Conservation (phyloP, 2,888 invertebrate genomes). For the Theretra japonica region DNA sequence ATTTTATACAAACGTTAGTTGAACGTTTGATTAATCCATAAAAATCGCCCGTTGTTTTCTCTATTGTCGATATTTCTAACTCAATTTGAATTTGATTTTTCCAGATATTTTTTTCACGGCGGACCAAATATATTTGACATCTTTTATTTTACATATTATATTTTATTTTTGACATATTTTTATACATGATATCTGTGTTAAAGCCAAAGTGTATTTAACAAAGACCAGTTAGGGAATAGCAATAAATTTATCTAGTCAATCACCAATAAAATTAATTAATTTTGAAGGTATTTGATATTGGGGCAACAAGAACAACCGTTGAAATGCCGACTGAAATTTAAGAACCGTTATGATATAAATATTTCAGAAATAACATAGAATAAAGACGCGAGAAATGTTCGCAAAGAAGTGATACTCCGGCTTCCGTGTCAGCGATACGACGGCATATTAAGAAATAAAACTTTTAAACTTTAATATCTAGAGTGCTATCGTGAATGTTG, state of each 20-base stretch:
- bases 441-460: slow-evolving; percentile 12
- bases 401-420: slow-evolving; percentile 1
- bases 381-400: slow-evolving; percentile 7
- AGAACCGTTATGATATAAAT: not conserved
- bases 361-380: not conserved
- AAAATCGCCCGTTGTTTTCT: not conserved
- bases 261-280: not conserved
- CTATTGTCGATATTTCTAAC: not conserved
- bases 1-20: not conserved
- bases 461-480: slow-evolving; percentile 20
- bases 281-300: not conserved
- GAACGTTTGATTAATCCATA: slow-evolving; percentile 18
- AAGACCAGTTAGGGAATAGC: too few species aligned
- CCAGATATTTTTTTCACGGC: not conserved
- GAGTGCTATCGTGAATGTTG: not conserved
- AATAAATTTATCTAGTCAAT: too few species aligned
- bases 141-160: not conserved
- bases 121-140: not conserved
- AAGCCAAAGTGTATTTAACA: too few species aligned
- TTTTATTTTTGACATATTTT: not conserved
- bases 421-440: slow-evolving; percentile 7
- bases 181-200: too few species aligned
- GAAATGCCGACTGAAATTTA: not conserved
- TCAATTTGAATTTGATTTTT: not conserved
- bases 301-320: not conserved